These are phyloP conservation scores for Petrocephalus zakoni DNA, from an alignment of 2,113 vertebrate genomes.

Conservation along the genomic window DNA sequence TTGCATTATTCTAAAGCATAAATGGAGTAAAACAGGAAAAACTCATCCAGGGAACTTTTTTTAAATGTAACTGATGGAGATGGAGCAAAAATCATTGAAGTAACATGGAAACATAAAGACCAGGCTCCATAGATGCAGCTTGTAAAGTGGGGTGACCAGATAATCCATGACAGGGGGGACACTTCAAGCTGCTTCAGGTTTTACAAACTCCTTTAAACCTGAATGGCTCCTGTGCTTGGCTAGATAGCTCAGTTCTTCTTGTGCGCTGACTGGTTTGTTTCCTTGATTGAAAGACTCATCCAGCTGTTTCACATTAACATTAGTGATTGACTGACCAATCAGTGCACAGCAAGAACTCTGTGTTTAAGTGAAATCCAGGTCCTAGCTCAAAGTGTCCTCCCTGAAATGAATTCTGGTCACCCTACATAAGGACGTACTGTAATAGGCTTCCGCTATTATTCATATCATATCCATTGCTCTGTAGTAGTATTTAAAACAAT, in stretches of 20 bases:
- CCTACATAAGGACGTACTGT: not conserved
- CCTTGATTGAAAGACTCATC: not conserved
- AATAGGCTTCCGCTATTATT: not conserved
- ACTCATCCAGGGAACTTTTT: not conserved
- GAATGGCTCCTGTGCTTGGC: not conserved
- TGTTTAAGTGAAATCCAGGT: not conserved
- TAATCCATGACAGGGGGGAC: not conserved
- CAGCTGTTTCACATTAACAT: not conserved
- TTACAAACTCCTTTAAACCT: not conserved
- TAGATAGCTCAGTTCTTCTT: not conserved
- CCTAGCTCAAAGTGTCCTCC: not conserved
- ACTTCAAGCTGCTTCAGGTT: not conserved
- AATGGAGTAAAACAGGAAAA: not conserved
- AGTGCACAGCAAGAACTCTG: not conserved
- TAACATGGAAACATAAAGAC: not conserved
- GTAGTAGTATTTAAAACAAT: not conserved
- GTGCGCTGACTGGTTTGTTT: not conserved
- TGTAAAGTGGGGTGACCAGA: not conserved
- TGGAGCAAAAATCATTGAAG: not conserved
- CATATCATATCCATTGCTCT: not conserved
- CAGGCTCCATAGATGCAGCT: not conserved
- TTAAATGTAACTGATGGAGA: not conserved
- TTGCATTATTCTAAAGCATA: not conserved
- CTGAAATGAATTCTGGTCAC: not conserved
- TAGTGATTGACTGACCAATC: not conserved